Base-by-base conservation (phyloP, 2,797 vertebrate genomes). In the Todus mexicanus region DNA sequence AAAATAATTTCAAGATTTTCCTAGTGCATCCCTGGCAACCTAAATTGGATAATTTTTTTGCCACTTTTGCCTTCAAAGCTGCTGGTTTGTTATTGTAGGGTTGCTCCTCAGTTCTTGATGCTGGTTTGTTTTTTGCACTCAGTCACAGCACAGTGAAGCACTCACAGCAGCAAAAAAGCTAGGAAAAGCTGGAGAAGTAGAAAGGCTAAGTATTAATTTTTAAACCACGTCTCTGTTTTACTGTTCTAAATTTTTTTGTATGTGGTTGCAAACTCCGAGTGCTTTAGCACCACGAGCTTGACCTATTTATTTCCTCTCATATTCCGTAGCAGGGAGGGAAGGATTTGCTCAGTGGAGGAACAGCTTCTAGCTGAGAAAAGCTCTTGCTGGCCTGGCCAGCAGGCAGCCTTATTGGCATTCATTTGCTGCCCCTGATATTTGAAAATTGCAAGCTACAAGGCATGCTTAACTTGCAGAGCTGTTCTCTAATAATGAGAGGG, bases 241-340 rank as follows among this genome's bases (percentile, higher is more conserved):
- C 20, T 51, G 25, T 26, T 84, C 18, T 27, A 56, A 80, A 65
- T 60, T 26, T 51, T 69, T 60, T 16, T 27, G 65, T 77, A 47
- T 84, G 37, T 74, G 22, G 12, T 69, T 88, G 70, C 61, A 89
- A 82, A 38, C 27, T 84, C 71, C n/a, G 40, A 79, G 61, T 27
- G 54, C 37, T 72, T 75, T 70, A 84, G 37, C 40, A 68, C 40
- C 37, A 33, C 2, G 1, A 74, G 45, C 38, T 60, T 96, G 87
- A 89, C 89, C 87, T 95, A 92, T 86, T 93, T 92, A 75, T 81
- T 95, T 88, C 31, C 31, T 82, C 47, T 92, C 12, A 7, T 73
- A 27, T 56, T 82, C 68, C 54, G 33, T 42, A 63, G 35, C 31
- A 54, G 57, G 54, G 21, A 74, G 45, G 59, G 66, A 71, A 89